Evolutionary conservation across 2,113 vertebrate genomes (phyloP), one percentile per base, ranked within the genome.

Genomic region (Eretmochelys imbricata): DNA sequence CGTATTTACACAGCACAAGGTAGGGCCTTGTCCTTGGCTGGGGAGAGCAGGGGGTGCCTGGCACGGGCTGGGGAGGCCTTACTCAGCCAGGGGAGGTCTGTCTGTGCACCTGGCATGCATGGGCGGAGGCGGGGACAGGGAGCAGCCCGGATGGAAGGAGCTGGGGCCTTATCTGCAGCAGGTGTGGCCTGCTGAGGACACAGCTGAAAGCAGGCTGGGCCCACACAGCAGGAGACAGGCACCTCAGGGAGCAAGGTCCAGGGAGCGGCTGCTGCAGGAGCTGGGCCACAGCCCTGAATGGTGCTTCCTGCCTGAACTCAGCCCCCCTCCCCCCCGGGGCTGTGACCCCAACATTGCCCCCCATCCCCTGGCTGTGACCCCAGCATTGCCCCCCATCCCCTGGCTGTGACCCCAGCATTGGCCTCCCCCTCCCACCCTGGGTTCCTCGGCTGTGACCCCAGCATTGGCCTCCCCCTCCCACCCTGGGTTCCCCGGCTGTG

Each of bases 211-310:
- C 55, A 10, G 10, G 55, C 57, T 59, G 57, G 62, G 8, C 16
- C 29, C 59, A 65, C 59, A 35, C 59, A 6, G 31, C 62, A 16
- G 62, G 24, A 13, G 29, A 4, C 2, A 9, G 50, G 38, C 54
- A 25, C 4, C 55, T 25, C 55, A 78, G 72, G 62, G 89, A 27
- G 8, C 94, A 95, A 94, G 87, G 96, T 94, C 89, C 95, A 82
- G 14, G 80, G 88, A 80, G 86, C 38, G 91, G 94, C 93, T 3
- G 82, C 59, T 19, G 31, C 25, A 5, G 22, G 13, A 8, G 13
- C 55, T 2, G 82, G 22, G 31, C 59, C 4, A 9, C 5, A 4
- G 42, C 24, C 76, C 48, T 31, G 24, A 31, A 12, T 24, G 24
- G 11, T 29, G 46, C 46, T 9, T 17, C 62, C 62, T 17, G 1